phyloP scores from a whole-genome alignment of 2,888 invertebrate genomes.

The Amorpha juglandis region DNA sequence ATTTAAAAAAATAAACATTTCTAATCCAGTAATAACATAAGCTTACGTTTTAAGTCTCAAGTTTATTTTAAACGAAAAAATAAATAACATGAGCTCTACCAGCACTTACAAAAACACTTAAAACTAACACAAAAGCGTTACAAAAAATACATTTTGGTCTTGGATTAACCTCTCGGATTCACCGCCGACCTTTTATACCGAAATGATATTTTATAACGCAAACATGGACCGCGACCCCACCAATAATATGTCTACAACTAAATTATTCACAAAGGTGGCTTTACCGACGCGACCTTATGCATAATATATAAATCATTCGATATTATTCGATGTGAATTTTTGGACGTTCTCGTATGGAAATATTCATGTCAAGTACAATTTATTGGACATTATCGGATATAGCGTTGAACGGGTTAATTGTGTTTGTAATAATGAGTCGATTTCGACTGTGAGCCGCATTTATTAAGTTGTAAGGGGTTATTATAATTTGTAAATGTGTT shows the following conservation, averaged over 20 bases:
- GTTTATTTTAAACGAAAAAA: not conserved
- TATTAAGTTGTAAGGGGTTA: constrained; percentile 16
- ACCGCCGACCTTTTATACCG: constrained; percentile 43
- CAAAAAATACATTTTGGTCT: constrained; percentile 36
- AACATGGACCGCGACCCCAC: constrained; percentile 67
- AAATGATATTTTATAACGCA: constrained; percentile 73
- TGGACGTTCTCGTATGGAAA: constrained; percentile 45
- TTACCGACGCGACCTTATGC: constrained; percentile 65
- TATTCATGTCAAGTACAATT: constrained; percentile 46
- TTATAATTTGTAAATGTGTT: constrained; percentile 21
- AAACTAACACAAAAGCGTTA: constrained; percentile 22
- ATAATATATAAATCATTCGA: constrained; percentile 78
- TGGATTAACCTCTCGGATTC: constrained; percentile 46
- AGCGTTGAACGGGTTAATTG: constrained; percentile 23
- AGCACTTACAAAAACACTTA: constrained; percentile 36
- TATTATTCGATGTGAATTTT: constrained; percentile 59
- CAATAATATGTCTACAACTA: constrained; percentile 74
- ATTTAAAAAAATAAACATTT: no score
- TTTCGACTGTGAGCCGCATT: constrained; percentile 12
- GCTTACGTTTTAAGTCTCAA: no score
- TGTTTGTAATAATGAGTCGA: constrained; percentile 24
- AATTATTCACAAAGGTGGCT: constrained; percentile 80
- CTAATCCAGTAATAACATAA: not conserved
- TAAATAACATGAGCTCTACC: constrained; percentile 27
- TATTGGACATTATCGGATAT: constrained; percentile 31